Evolutionary conservation across 2,113 vertebrate species (phyloP).

Genomic region (Oceanites oceanicus): DNA sequence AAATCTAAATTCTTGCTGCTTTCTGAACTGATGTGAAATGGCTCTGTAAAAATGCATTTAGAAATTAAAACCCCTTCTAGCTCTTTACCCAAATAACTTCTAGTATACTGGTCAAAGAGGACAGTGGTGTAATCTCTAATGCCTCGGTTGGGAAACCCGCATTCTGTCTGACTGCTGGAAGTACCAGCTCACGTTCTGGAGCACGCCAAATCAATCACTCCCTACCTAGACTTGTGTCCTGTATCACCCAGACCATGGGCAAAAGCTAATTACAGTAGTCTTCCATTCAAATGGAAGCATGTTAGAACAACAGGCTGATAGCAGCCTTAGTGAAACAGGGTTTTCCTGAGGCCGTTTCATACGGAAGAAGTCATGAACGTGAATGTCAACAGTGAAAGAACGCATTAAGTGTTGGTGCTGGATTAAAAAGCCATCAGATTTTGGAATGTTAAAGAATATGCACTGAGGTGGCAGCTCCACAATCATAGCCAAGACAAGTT

Average conservation of each 20-base stretch:
- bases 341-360: background rate
- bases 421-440: background rate
- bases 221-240: background rate
- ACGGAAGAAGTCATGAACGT: background rate
- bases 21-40: background rate
- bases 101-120: background rate
- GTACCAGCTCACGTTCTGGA: background rate
- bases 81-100: background rate
- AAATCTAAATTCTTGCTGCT: background rate
- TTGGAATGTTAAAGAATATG: background rate
- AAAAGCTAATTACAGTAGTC: background rate
- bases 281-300: background rate
- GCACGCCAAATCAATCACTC: background rate
- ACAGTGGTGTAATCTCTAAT: background rate
- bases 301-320: background rate
- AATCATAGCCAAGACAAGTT: background rate
- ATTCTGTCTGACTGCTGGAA: background rate
- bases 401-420: background rate
- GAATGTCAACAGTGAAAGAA: background rate
- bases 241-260: background rate
- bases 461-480: background rate
- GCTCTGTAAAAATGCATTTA: background rate
- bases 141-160: background rate
- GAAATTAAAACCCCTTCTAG: background rate
- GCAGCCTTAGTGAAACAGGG: background rate